phyloP scores from a whole-genome alignment of 1,140 invertebrate genomes.

The Calycopis cecrops region DNA sequence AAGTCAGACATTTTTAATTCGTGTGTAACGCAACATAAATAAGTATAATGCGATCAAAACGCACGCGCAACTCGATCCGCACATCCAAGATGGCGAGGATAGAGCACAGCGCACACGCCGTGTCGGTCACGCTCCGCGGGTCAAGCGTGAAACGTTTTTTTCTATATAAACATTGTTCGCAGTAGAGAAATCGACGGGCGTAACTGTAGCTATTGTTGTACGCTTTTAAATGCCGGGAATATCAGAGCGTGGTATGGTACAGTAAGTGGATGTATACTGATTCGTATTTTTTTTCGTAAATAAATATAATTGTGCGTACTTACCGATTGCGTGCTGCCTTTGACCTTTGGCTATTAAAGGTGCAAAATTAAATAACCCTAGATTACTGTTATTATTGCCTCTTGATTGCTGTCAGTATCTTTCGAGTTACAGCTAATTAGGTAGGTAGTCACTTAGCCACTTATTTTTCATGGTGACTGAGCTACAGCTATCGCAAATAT shows the following conservation, averaged over 20 bases:
- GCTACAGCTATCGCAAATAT: no score
- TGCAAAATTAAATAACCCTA: background rate
- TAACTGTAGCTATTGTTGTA: conserved; percentile 67
- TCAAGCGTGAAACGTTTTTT: conserved; percentile 61
- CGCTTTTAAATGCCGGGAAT: conserved; percentile 58
- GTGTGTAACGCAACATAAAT: no score
- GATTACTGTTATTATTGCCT: no score
- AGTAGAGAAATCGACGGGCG: conserved; percentile 70
- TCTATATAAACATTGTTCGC: conserved; percentile 72
- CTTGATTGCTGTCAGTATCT: no score
- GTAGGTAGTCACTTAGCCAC: no score
- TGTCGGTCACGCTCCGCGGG: conserved; percentile 55
- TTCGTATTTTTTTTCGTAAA: conserved; percentile 20
- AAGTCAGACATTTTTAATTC: no score
- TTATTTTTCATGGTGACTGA: no score
- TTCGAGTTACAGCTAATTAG: no score
- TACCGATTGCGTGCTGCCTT: background rate
- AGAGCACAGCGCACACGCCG: conserved; percentile 66
- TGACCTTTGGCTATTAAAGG: conserved; percentile 3
- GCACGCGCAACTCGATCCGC: conserved; percentile 55
- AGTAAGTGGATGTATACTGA: conserved; percentile 41
- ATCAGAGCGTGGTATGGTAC: conserved; percentile 69
- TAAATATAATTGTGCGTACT: conserved; percentile 12
- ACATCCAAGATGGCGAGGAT: conserved; percentile 65
- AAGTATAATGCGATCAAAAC: background rate